Evolutionary conservation across 2,888 invertebrate genomes (phyloP).

Genomic region (Diogma glabrata): DNA sequence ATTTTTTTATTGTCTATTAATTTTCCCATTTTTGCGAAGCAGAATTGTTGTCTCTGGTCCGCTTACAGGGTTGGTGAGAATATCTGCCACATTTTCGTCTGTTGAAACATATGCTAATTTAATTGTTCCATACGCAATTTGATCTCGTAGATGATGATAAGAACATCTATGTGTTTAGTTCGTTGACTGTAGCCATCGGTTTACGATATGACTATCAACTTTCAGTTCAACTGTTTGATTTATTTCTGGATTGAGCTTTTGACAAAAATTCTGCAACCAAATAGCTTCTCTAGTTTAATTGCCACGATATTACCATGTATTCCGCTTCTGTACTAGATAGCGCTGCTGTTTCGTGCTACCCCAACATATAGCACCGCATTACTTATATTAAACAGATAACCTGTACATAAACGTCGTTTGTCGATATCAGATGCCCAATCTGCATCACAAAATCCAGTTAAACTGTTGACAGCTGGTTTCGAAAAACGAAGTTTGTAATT

Average conservation of each 20-base stretch:
- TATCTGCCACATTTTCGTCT: background rate
- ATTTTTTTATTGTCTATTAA: no score
- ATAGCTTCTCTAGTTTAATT: background rate
- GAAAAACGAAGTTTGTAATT: no score
- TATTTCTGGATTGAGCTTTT: no score
- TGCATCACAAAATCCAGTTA: background rate
- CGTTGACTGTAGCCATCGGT: no score
- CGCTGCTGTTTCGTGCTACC: background rate
- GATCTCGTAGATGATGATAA: background rate
- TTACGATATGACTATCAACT: no score
- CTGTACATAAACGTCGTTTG: background rate
- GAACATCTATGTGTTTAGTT: no score
- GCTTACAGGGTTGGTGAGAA: background rate
- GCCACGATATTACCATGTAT: background rate
- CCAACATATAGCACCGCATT: background rate
- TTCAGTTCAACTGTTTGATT: no score
- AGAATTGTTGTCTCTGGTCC: background rate
- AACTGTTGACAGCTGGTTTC: no score
- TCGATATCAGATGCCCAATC: background rate
- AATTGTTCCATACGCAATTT: background rate
- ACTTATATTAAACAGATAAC: background rate
- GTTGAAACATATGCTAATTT: background rate
- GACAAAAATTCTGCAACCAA: no score
- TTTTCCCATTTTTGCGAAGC: no score
- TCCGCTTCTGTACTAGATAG: background rate